Evolutionary conservation across 2,888 invertebrate genomes (phyloP).

Genomic region (Eilema depressum): DNA sequence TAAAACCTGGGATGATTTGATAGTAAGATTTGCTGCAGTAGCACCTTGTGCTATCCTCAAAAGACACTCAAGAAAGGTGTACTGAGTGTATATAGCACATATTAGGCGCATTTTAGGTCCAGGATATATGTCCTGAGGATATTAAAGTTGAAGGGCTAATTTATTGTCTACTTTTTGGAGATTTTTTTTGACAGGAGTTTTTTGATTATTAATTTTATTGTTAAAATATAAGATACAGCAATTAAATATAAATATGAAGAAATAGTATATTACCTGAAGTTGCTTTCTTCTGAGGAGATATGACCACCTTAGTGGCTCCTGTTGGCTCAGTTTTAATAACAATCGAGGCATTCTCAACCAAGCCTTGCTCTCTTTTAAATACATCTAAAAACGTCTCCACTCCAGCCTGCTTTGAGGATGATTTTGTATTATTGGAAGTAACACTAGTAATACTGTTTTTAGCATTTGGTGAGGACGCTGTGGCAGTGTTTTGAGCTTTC

Average conservation of each 20-base stretch:
- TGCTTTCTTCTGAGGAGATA: constrained; percentile 68
- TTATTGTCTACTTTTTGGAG: no score
- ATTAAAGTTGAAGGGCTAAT: no score
- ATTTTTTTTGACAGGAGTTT: no score
- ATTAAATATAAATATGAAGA: background rate
- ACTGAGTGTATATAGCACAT: no score
- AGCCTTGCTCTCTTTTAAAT: constrained; percentile 81
- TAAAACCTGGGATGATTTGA: no score
- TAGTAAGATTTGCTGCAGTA: no score
- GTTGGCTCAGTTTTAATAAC: constrained; percentile 68
- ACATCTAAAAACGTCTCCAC: constrained; percentile 82
- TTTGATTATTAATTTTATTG: no score
- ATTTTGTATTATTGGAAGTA: constrained; percentile 66
- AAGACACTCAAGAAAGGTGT: no score
- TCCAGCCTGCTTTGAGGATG: constrained; percentile 56
- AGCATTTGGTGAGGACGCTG: constrained; percentile 55
- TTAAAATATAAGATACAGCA: background rate
- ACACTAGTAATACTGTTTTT: constrained; percentile 78
- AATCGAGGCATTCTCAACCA: constrained; percentile 59
- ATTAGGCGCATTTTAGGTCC: no score
- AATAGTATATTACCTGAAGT: constrained; percentile 60
- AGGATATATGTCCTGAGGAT: no score
- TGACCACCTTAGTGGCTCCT: constrained; percentile 58
- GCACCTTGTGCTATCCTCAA: no score
- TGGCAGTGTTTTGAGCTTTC: constrained; percentile 60